phyloP scores from a whole-genome alignment of 2,113 vertebrate species.

The Grus americana region DNA sequence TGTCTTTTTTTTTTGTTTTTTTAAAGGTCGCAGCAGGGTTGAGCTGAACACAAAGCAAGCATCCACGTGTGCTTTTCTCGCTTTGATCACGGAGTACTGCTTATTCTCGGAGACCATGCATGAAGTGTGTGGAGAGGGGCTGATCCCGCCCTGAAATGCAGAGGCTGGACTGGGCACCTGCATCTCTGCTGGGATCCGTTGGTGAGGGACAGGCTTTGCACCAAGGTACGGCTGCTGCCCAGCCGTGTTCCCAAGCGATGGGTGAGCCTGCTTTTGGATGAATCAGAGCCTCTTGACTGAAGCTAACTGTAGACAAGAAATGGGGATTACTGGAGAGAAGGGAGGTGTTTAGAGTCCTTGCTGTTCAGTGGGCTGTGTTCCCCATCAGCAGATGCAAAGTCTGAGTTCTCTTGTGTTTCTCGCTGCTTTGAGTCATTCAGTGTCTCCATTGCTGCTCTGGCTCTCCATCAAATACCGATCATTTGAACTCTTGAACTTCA shows the following conservation, averaged over 20 bases:
- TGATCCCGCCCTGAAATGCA: background rate
- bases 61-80: fast-evolving
- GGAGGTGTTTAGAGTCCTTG: background rate
- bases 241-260: background rate
- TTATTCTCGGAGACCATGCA: background rate
- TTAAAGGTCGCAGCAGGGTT: background rate
- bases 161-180: background rate
- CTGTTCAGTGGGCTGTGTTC: background rate
- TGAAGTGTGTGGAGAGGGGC: background rate
- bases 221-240: background rate
- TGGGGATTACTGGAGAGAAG: background rate
- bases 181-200: background rate
- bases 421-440: background rate
- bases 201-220: background rate
- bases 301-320: background rate
- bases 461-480: background rate
- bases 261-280: background rate
- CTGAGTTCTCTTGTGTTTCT: background rate
- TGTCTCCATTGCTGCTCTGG: background rate
- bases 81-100: background rate
- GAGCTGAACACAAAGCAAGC: background rate
- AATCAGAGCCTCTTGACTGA: background rate
- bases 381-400: background rate
- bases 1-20: background rate
- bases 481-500: background rate